Base-by-base conservation (phyloP, 2,888 invertebrate genomes). In the Griposia aprilina region DNA sequence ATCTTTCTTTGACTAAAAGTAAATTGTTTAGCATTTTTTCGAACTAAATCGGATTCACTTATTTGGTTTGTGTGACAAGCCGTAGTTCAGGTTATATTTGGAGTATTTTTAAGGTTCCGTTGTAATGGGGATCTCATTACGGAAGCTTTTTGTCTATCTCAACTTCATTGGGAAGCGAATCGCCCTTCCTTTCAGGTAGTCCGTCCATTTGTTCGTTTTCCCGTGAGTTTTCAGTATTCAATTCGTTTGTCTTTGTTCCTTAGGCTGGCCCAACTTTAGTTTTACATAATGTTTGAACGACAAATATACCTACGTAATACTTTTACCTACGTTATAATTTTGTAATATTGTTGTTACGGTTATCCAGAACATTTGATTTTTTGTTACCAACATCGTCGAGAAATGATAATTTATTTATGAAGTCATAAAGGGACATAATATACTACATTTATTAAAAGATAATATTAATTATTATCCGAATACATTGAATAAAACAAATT, bases 61-160 rank as follows among this genome's bases (percentile, higher is more conserved):
- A 81, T 66, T 57, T 20, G 20, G 76, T 60, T 85, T 81, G 88
- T 90, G 88, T 91, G 91, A 86, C 85, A 81, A 88, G 77, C 74
- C 60, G 80, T 76, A 88, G 87, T 91, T 86, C 55, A 73, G 57
- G 50, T 30, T 60, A 72, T 84, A 78, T 81, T 88, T 83, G 74
- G 84, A 82, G 81, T 79, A 84, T 81, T 83, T 81, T 84, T 74
- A 82, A 78, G 76, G 81, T 85, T 89, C 69, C 69, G 72, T 55
- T 68, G 73, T 77, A 82, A 80, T 63, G 65, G 48, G 55, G 74
- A 80, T 81, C 62, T 78, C 50, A 81, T 85, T 88, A 80, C 55
- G 67, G 52, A 67, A 78, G 62, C 70, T 86, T 80, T 82, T 82
- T 85, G 76, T 86, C 74, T 86, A 80, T 82, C 68, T 78, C 10